Conservation (phyloP, 2,113 vertebrate genomes). For the Apteryx mantelli region DNA sequence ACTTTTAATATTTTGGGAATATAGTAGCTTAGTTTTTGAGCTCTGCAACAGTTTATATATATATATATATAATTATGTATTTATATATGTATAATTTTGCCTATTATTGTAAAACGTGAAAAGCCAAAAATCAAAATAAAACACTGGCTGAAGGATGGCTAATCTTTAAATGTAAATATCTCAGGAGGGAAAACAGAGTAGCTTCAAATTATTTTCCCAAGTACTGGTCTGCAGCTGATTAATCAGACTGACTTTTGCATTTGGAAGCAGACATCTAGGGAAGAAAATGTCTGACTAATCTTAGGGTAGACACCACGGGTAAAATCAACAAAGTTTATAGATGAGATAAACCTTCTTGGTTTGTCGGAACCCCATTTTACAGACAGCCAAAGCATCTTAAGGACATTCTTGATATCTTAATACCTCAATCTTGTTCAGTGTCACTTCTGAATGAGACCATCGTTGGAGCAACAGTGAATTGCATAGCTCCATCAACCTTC, state of each 20-base stretch:
- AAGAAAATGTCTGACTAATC: not conserved
- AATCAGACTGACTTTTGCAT: not conserved
- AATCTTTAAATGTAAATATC: not conserved
- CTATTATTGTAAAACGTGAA: not conserved
- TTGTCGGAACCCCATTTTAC: not conserved
- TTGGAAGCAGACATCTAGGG: not conserved
- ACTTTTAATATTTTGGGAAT: not conserved
- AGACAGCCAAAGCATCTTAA: constrained; percentile 48
- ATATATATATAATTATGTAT: not conserved
- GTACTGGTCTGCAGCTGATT: not conserved
- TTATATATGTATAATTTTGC: not conserved
- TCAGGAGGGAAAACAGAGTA: not conserved
- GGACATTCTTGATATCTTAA: constrained; percentile 55
- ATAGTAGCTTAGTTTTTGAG: not conserved
- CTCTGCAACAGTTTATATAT: not conserved
- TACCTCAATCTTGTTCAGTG: constrained; percentile 61
- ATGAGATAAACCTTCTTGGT: not conserved
- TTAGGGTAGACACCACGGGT: not conserved
- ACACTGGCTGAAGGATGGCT: not conserved
- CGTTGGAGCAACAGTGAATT: constrained; percentile 59
- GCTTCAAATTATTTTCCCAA: constrained; percentile 6
- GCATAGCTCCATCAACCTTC: constrained; percentile 66
- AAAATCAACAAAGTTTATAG: not conserved
- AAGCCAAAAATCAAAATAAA: not conserved
- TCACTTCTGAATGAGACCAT: constrained; percentile 66